Base-by-base conservation (phyloP, 1,140 invertebrate species). In the Stratiolaelaps scimitus region DNA sequence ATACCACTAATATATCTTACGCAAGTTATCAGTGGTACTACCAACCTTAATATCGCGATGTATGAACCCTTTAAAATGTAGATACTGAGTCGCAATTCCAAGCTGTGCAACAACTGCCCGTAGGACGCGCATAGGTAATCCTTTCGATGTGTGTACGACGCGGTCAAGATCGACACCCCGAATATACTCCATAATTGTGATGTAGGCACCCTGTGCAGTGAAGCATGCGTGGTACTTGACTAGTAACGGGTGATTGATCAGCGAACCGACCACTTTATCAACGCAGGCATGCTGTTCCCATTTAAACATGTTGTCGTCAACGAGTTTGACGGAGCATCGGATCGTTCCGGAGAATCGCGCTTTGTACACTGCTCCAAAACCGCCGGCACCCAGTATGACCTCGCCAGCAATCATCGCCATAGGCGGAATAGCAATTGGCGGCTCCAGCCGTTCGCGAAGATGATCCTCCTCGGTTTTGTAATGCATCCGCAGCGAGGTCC, bases 171-270 rank as follows among this genome's bases (percentile, higher is more conserved):
- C 53, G 26, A 60, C 20, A 34, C 53, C 53, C 10, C 53, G 15
- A 60, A 60, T 60, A 60, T 60, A 60, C 26, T 60, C 53, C 53
- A 60, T 60, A 17, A 60, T 60, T 15, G 53, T 60, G 26, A 60
- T 34, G 53, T 29, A 60, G 26, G 53, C 53, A 5, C 34, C 26
- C n/a, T 60, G 53, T 60, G 34, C 34, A 20, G 53, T 34, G 53
- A 60, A 60, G 23, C 53, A 60, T 17, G 53, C 53, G 53, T 60
- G 53, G 23, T 60, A 60, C 34, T 34, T 26, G 15, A 60, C 53
- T 34, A 60, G 26, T 60, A 60, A 23, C 13, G 53, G 53, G 26
- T 60, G 53, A 60, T 60, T 60, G 53, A 60, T 60, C 53, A 60
- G 26, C 23, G 53, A 60, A 34, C 26, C 53, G 17, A 60, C 53